Base-by-base conservation (phyloP, 2,113 vertebrate species). In the Nestor notabilis region DNA sequence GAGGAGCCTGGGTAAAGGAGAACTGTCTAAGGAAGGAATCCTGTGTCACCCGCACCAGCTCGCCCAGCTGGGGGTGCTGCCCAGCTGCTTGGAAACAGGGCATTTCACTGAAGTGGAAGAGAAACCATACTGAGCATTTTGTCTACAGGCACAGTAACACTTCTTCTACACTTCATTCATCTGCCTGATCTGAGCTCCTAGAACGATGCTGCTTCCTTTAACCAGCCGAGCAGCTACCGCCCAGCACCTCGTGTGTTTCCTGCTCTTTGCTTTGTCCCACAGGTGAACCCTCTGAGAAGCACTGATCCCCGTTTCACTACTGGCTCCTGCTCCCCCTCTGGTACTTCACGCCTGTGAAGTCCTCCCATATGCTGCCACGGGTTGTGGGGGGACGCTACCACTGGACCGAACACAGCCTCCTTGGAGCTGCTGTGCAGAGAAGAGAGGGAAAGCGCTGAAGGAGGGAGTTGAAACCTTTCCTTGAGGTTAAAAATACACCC, bases 111-210 rank as follows among this genome's bases (percentile, higher is more conserved):
- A 37, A 55, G 35, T 0, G 11, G 33, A 44, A 46, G 80, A 35
- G 41, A 39, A 65, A 16, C 31, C 28, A 8, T 7, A 11, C 14
- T 9, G 20, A 53, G 39, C 35, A 8, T n/a, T 74, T n/a, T 46
- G 28, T 12, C 49, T 11, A 19, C 6, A 50, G 82, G 49, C 49
- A 27, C 49, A 17, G 3, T 3, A 25, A 31, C 10, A 4, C 58
- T 60, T 66, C 50, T 19, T 25, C 50, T n/a, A 2, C 43, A 2
- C 14, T 31, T 78, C 1, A 0, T 17, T 33, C 55, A 33, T 5
- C n/a, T 0, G 17, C 58, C 61, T 0, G 2, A 4, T 16, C 56
- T 29, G 8, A 52, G n/a, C 35, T 41, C 39, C 52, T 33, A 0
- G 1, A 44, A 5, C 4, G 10, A 43, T 17, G 18, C 5, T 6